Evolutionary conservation across 2,113 vertebrate species (phyloP), one percentile per base, ranked within the genome.

Genomic region (Mesitornis unicolor): DNA sequence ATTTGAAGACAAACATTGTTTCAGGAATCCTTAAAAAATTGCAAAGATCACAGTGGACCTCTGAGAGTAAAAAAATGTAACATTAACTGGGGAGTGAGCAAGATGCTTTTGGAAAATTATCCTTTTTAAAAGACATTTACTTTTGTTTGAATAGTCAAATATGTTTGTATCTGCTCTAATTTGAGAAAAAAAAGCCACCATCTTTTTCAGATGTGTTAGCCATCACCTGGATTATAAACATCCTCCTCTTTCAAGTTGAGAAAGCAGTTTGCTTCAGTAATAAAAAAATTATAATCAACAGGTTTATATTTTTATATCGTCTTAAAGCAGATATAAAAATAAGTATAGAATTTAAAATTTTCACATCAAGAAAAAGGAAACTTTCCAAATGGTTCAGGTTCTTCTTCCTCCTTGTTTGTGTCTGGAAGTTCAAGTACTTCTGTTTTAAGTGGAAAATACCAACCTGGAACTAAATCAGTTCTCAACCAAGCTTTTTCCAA

Each of bases 281-380:
- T 54, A 45, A 78, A 42, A 80, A 51, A 53, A 74, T 40, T 43
- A 92, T 26, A 36, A 82, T 53, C 76, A 74, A 93, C 64, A 93
- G 57, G 45, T 43, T 94, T 77, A 16, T 77, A 88, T 85, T 94
- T 95, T 93, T 93, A 90, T 47, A 59, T 91, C 67, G 96, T 84
- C 42, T 95, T 89, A 96, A 97, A 98, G 95, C 64, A 96, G 74
- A 69, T 77, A 90, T 18, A 6, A 7, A 7, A 64, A 95, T 87
- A 97, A 93, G 67, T 20, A 51, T 48, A 95, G 75, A 96, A 88
- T 93, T 96, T 90, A 74, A 57, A 90, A n/a, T n/a, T n/a, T n/a
- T 50, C 61, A 25, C 48, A 89, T 29, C 25, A 90, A 84, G 83
- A 28, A 53, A 71, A 54, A 95, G 90, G 50, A 87, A 71, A 65